Percentiles rank a stretch among this genome's conserved stretches.
These are phyloP conservation scores for Pasiphila rectangulata DNA, from an alignment of 2,888 invertebrate genomes.

Conservation along the genomic window DNA sequence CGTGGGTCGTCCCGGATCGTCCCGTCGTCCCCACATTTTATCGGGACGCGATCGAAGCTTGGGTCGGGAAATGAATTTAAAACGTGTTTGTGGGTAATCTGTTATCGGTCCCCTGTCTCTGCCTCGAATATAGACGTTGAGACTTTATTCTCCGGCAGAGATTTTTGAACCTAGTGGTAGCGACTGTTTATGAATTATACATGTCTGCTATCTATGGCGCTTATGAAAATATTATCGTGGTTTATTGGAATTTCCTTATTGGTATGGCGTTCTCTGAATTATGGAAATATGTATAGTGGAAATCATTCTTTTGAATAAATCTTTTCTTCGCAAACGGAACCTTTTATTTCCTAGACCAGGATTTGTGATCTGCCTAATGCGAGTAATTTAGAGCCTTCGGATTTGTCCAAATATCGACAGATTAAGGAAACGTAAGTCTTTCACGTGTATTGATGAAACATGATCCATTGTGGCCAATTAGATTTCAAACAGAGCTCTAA, in stretches of 20 bases:
- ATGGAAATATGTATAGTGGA: slow-evolving; percentile 4
- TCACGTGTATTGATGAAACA: neutral
- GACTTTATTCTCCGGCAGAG: slow-evolving; percentile 61
- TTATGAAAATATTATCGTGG: slow-evolving; percentile 22
- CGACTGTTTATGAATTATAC: slow-evolving; percentile 22
- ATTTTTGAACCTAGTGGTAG: slow-evolving; percentile 48
- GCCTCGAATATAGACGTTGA: slow-evolving; percentile 75
- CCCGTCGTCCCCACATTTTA: slow-evolving; percentile 79
- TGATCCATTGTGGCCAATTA: neutral
- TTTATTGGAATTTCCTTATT: slow-evolving; percentile 17
- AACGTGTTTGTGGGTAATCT: slow-evolving; percentile 82
- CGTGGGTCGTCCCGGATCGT: slow-evolving; percentile 66
- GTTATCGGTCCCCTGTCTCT: slow-evolving; percentile 81
- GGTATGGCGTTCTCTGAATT: slow-evolving; percentile 7
- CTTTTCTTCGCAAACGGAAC: neutral
- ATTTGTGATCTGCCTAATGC: neutral
- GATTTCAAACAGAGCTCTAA: slow-evolving; percentile 16
- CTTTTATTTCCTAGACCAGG: neutral
- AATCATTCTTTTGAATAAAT: slow-evolving; percentile 1
- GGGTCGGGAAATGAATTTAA: slow-evolving; percentile 81
- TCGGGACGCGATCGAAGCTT: slow-evolving; percentile 78
- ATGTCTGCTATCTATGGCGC: slow-evolving; percentile 20
- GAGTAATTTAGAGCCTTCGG: neutral
- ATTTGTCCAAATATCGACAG: neutral
- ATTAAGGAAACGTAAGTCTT: neutral